Evolutionary conservation across 2,113 vertebrate species (phyloP), one percentile per base, ranked within the genome.

Genomic region (Nerophis lumbriciformis): DNA sequence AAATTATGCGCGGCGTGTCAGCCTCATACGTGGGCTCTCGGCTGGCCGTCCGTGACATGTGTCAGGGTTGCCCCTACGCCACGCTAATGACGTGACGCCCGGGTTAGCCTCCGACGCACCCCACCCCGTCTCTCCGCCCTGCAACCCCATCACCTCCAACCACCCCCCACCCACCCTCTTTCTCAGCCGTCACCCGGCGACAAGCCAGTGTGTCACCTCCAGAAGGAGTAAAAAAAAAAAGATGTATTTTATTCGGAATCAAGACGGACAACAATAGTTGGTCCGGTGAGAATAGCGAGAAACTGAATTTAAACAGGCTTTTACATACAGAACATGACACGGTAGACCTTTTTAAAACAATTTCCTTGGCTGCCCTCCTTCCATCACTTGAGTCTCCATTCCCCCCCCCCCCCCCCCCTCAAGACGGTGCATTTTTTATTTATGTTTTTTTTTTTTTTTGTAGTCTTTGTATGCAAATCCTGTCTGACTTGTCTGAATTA

Each of bases 1-100:
- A 90, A 91, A 90, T 91, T 89, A 91, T 91, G 88, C 87, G 80
- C 79, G 61, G 78, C 72, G 68, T 91, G 90, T 91, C 90, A 90
- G 79, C 78, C 81, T 88, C 87, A 87, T 82, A 85, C 83, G 79
- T 82, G 83, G 79, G 83, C 76, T 77, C 80, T 85, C 58, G 79
- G 87, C 83, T 88, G 85, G 86, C 85, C 86, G 87, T 85, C 85
- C 85, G 68, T 91, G 90, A 91, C 90, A 91, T 88, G 89, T 91
- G 90, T 91, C 90, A 91, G 78, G 82, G 82, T 85, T 85, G 83
- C 84, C 87, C 83, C 85, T 79, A 73, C 79, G 37, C 78, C 61
- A 87, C 83, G 84, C 83, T 90, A 91, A 91, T 89, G 86, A 90
- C 85, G 84, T 79, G 78, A 83, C 75, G 80, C 80, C 28, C 35